Base-by-base conservation (phyloP, 2,797 vertebrate genomes). In the Anabas testudineus region DNA sequence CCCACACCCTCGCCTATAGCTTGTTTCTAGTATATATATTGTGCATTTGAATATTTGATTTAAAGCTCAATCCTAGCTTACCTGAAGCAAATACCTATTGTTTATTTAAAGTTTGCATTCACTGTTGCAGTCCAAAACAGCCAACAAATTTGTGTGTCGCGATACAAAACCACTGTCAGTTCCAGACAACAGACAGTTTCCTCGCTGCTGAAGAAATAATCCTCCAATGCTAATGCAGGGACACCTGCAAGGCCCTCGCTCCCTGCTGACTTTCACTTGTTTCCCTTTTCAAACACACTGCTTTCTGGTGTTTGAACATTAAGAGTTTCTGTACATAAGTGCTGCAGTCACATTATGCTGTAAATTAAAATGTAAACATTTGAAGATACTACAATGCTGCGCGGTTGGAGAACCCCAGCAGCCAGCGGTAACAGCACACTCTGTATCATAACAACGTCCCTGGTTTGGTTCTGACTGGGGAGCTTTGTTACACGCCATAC, bases 201-300 rank as follows among this genome's bases (percentile, higher is more conserved):
- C 28, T 49, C 10, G 21, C 39, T 51, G 32, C 16, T 55, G 34
- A 34, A 58, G 48, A 51, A 49, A 5, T 30, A 52, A 46, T 47
- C 46, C 21, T 61, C 32, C 18, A 21, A 22, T 30, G 39, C 5
- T 39, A 26, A 46, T 24, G 24, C 24, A 58, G 54, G 36, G 18
- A 56, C 39, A 30, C 41, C 24, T 24, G 24, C 24, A 9, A 32
- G 30, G 5, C 30, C 30, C 30, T 32, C 30, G 30, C 9, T 61
- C 52, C 55, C 48, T 62, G 28, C 63, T 65, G 21, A 58, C 37
- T 53, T 67, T 46, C 22, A 24, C 45, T 46, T 59, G 36, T 65
- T 70, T 52, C 26, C 51, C 12, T 10, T 45, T 36, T 37, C 21
- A 65, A 53, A 30, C 8, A 30, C 21, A 24, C 10, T 16, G 8